These are phyloP conservation scores for Tonatia bakeri DNA, from an alignment of 2,113 vertebrate species.

Conservation along the genomic window DNA sequence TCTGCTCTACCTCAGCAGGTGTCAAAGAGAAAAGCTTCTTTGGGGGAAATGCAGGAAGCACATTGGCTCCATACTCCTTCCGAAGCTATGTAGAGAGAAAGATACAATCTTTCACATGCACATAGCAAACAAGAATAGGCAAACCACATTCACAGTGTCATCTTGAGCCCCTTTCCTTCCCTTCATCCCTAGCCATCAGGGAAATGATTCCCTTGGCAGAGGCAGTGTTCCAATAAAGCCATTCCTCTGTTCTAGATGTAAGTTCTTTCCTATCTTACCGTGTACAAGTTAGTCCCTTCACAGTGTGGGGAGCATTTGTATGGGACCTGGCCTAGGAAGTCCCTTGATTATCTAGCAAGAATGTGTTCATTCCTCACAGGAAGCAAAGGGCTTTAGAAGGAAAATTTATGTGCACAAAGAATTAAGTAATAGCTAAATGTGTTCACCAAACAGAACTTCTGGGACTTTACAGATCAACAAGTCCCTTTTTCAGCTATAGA, in stretches of 20 bases:
- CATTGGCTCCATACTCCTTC: constrained; percentile 95
- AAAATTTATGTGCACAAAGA: neutral
- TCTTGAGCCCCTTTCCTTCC: neutral
- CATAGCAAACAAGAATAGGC: neutral
- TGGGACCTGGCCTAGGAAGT: neutral
- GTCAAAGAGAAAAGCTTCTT: constrained; percentile 99
- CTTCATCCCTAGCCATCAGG: neutral
- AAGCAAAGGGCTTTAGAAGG: neutral
- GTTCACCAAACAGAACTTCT: neutral
- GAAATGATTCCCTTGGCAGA: neutral
- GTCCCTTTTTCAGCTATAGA: neutral
- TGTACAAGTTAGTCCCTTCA: neutral
- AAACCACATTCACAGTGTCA: neutral
- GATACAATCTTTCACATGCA: constrained; percentile 3
- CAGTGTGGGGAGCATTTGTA: neutral
- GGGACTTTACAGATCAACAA: neutral
- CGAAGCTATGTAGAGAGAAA: constrained; percentile 85
- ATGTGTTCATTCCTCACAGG: neutral
- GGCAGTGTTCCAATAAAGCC: neutral
- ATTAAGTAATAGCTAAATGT: constrained; percentile 2
- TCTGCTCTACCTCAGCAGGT: constrained; percentile 94
- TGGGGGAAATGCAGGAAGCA: constrained; percentile 95
- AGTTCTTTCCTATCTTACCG: neutral
- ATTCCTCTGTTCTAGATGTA: neutral
- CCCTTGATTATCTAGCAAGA: neutral